Percentiles rank a stretch among this genome's conserved stretches.
phyloP scores from a whole-genome alignment of 2,113 vertebrate species.

The Pholis gunnellus region DNA sequence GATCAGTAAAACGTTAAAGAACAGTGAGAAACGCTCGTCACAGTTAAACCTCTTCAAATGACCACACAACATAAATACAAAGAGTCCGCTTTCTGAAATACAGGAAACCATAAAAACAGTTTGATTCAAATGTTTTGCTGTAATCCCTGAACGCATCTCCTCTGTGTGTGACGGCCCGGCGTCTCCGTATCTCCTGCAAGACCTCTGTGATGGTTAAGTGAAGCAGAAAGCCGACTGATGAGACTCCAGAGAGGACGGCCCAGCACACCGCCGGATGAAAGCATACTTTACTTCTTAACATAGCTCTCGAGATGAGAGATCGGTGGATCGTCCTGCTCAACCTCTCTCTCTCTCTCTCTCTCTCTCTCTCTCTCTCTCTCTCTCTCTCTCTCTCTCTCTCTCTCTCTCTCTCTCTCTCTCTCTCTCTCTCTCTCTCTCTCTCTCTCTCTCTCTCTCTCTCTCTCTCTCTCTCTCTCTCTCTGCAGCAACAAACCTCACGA shows the following conservation, averaged over 20 bases:
- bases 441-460: too few relatives aligned
- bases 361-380: too few relatives aligned
- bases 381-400: too few relatives aligned
- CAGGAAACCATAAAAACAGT: neutral
- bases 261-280: constrained; percentile 43
- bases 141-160: too few relatives aligned
- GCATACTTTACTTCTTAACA: constrained; percentile 41
- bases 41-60: too few relatives aligned
- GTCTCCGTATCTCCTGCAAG: neutral
- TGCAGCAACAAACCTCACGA: neutral
- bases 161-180: neutral
- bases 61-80: too few relatives aligned
- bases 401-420: too few relatives aligned
- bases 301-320: constrained; percentile 35
- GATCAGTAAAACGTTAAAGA: too few relatives aligned
- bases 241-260: constrained; percentile 17
- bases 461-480: too few relatives aligned
- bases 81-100: neutral
- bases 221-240: neutral
- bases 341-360: too few relatives aligned
- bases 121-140: neutral
- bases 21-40: too few relatives aligned
- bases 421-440: too few relatives aligned
- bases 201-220: neutral
- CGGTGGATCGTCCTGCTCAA: constrained; percentile 11